Base-by-base conservation (phyloP, 2,888 invertebrate genomes). In the Epirrhoe tristata region DNA sequence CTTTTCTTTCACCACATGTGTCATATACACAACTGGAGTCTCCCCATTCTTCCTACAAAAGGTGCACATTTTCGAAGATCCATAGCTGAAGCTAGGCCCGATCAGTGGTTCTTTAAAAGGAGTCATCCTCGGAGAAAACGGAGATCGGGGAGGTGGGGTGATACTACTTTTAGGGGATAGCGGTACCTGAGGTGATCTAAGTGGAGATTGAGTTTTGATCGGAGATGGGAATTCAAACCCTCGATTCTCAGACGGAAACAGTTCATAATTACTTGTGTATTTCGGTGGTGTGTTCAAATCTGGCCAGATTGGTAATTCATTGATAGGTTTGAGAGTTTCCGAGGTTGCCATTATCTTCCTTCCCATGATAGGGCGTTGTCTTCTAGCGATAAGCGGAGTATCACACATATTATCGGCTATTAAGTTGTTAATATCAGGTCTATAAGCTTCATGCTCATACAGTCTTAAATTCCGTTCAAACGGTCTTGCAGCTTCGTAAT, bases 1-100 rank as follows among this genome's bases (percentile, higher is more conserved):
- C 60, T 78, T 86, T 61, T 88, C 85, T 60, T 89, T 90, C 0
- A 93, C 86, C 0, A 74, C 59, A 71, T 93, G 93, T 0, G 82
- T 87, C 82, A 83, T 85, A 58, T 89, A 93, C 5, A 93, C 90
- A 17, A 83, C 43, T 0, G 91, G 86, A 0, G 87, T 87, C 74
- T 93, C 93, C 0, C 93, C 93, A 69, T 93, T 93, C 70, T 93
- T 93, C 0, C 88, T 84, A 54, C 93, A 93, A 69, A 93, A 91
- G 0, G 86, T 86, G 61, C 93, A 92, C 76, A 90, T 81, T 55
- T 84, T 89, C 0, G 55, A 3, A 0, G 63, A 4, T 0, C 58
- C 63, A 8, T 34, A 24, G 12, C 72, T 53, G 3, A 61, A 73
- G 48, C 70, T 67, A 1, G 74, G 67, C 7, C 61, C 64, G 6